phyloP scores from a whole-genome alignment of 2,113 vertebrate species.

The Emydura subglobosa region DNA sequence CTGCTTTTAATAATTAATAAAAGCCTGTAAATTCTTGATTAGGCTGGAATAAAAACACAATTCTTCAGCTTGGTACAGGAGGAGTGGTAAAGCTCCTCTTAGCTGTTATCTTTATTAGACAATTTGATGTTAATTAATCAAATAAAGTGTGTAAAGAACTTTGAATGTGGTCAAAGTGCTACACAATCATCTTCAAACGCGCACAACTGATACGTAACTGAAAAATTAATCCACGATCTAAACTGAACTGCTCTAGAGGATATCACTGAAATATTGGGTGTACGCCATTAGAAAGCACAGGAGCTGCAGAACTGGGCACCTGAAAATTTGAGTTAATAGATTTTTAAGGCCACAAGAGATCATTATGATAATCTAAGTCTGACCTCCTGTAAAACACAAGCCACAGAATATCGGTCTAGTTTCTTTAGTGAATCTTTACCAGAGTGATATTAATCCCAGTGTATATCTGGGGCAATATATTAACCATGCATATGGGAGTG shows the following conservation, averaged over 20 bases:
- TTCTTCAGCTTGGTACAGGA: background rate
- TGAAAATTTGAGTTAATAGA: constrained; percentile 6
- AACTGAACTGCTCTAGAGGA: constrained; percentile 31
- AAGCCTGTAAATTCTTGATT: background rate
- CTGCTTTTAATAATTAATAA: background rate
- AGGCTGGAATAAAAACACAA: fast-evolving
- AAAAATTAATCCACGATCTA: constrained; percentile 15
- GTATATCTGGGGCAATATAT: background rate
- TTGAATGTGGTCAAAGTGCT: constrained; percentile 9
- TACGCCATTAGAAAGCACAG: background rate
- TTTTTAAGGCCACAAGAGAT: background rate
- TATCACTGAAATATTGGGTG: background rate
- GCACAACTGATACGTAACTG: constrained; percentile 29
- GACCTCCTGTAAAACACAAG: background rate
- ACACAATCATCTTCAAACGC: constrained; percentile 27
- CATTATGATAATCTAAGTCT: background rate
- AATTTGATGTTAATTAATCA: background rate
- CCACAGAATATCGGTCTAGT: background rate
- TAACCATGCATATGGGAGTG: background rate
- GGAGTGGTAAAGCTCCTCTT: background rate
- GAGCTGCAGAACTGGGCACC: background rate
- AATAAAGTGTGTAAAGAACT: constrained; percentile 23
- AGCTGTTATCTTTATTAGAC: background rate
- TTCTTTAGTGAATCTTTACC: background rate
- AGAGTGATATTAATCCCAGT: background rate